A percentile compares a stretch with the other conserved stretches of the same genome.
Conservation (phyloP, 2,797 vertebrate species). For the Trematomus bernacchii region DNA sequence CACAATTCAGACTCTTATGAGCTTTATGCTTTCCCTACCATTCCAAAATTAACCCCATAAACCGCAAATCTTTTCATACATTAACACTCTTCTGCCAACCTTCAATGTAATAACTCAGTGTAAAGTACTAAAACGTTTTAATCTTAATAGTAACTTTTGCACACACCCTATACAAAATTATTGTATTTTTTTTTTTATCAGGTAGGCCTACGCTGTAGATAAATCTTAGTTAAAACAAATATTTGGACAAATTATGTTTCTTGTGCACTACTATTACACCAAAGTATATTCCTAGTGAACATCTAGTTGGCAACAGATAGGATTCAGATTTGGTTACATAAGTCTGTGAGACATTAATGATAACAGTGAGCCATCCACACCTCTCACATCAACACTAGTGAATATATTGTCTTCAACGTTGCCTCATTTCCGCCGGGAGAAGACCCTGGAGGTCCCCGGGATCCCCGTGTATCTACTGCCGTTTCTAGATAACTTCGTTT, state of each 20-base stretch:
- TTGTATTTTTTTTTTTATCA: too few relatives aligned
- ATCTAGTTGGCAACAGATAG: too few relatives aligned
- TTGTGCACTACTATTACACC: too few relatives aligned
- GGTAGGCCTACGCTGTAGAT: too few relatives aligned
- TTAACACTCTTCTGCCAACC: not conserved
- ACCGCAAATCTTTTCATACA: not conserved
- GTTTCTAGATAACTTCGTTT: not conserved
- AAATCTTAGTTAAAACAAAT: too few relatives aligned
- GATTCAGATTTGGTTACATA: not conserved
- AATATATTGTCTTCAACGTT: not conserved
- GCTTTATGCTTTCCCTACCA: not conserved
- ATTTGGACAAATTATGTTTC: too few relatives aligned
- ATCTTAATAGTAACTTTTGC: too few relatives aligned
- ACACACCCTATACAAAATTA: too few relatives aligned
- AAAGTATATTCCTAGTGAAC: too few relatives aligned
- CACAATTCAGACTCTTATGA: not conserved
- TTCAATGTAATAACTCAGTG: not conserved
- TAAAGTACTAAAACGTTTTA: not conserved
- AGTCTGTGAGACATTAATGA: not conserved
- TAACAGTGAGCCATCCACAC: not conserved
- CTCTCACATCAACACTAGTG: not conserved
- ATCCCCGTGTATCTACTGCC: not conserved
- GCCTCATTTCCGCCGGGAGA: not conserved
- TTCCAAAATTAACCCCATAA: not conserved
- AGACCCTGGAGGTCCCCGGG: not conserved